These are phyloP conservation scores for Lymantria monacha DNA, from an alignment of 2,888 invertebrate species.

Conservation along the genomic window DNA sequence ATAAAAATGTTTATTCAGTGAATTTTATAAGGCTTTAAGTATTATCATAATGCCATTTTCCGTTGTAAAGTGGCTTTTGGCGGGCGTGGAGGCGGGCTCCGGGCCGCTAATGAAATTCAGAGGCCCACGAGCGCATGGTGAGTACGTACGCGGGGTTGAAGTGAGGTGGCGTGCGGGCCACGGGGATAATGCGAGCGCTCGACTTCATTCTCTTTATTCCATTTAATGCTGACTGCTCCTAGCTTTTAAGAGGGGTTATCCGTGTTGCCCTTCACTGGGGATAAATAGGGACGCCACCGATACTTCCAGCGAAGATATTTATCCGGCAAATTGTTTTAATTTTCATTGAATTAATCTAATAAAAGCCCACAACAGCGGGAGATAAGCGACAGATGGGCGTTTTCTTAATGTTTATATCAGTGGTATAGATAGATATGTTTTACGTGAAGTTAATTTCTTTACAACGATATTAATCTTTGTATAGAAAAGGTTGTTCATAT, in stretches of 20 bases:
- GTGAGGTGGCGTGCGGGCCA: conserved; percentile 23
- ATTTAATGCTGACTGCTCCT: conserved; percentile 82
- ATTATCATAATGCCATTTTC: conserved; percentile 80
- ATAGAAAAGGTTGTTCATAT: too few relatives aligned
- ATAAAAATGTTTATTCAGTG: conserved; percentile 75
- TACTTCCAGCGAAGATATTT: conserved; percentile 79
- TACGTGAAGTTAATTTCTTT: conserved; percentile 49
- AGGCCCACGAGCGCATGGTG: conserved; percentile 48
- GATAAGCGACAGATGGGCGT: conserved; percentile 70
- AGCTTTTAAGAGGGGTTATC: conserved; percentile 82
- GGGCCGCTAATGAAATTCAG: conserved; percentile 79
- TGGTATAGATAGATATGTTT: conserved; percentile 43
- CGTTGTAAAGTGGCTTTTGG: conserved; percentile 78
- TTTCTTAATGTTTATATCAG: conserved; percentile 64
- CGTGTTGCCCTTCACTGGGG: conserved; percentile 77
- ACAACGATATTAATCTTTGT: not conserved
- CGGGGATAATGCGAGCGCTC: conserved; percentile 61
- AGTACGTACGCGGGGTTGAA: conserved; percentile 28
- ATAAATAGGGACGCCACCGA: conserved; percentile 80
- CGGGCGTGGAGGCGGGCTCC: conserved; percentile 58
- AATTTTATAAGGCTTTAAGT: conserved; percentile 77
- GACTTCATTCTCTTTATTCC: conserved; percentile 81
- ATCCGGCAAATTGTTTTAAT: conserved; percentile 83
- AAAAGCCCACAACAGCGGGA: conserved; percentile 72
- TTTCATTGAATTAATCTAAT: conserved; percentile 82